Base-by-base conservation (phyloP, 2,888 invertebrate species). In the Terebella lapidaria region DNA sequence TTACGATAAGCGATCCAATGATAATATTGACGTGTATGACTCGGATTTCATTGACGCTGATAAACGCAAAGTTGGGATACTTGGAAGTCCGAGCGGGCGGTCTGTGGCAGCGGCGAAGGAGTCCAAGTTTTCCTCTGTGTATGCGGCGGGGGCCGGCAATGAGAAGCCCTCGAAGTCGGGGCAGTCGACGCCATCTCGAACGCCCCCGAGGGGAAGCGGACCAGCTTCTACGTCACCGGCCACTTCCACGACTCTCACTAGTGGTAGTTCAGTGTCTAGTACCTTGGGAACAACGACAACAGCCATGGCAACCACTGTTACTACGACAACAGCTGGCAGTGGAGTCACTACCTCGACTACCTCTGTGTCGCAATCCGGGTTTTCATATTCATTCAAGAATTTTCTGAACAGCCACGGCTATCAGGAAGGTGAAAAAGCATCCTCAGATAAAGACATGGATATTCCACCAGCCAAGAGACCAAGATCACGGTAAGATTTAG, bases 381-480 rank as follows among this genome's bases (percentile, higher is more conserved):
- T 49, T 24, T 56, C 62, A n/a, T 56, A 62, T 35, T 60, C 58
- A n/a, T 62, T 51, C 27, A 59, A 62, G 30, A 62, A 56, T 35
- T 62, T 62, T 53, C 25, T 62, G 15, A 45, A 35, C 20, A 30
- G 49, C n/a, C 42, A 35, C 10, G 42, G 10, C n/a, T n/a, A n/a
- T n/a, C n/a, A n/a, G n/a, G n/a, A n/a, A n/a, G n/a, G n/a, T n/a
- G n/a, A n/a, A n/a, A n/a, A n/a, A n/a, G n/a, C n/a, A n/a, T n/a
- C n/a, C n/a, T n/a, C n/a, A n/a, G n/a, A n/a, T n/a, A n/a, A n/a
- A n/a, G n/a, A n/a, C 10, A 10, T 35, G 42, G 42, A 35, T 35
- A 15, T 35, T 35, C 10, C n/a, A n/a, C 42, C 42, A 35, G 42
- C 26, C 45, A 56, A 56, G 27, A 45, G 56, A 27, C 46, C 56